phyloP scores from a whole-genome alignment of 2,113 vertebrate species.

The Eira barbara region DNA sequence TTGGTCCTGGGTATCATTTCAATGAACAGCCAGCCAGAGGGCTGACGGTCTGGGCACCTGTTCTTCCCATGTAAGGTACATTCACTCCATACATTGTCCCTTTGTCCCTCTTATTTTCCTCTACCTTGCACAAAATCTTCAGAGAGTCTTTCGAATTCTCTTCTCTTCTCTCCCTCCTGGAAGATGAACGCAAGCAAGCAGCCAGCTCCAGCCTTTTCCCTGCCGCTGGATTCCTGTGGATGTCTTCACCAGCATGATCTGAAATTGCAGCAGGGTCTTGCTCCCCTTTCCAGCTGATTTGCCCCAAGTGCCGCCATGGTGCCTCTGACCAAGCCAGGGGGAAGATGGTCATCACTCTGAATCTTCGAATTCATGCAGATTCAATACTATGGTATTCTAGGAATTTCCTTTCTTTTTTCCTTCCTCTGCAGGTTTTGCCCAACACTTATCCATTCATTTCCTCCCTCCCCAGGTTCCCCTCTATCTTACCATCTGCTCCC shows the following conservation, averaged over 20 bases:
- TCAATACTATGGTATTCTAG: neutral
- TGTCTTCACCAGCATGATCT: neutral
- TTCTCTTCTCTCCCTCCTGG: neutral
- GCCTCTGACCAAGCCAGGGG: neutral
- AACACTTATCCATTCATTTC: neutral
- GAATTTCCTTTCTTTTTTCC: neutral
- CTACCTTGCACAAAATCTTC: neutral
- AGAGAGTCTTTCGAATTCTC: neutral
- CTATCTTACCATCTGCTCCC: neutral
- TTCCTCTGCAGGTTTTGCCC: neutral
- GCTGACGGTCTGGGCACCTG: neutral
- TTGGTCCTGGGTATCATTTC: neutral
- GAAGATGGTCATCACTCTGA: neutral
- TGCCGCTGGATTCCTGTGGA: neutral
- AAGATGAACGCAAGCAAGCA: neutral
- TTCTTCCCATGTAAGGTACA: neutral
- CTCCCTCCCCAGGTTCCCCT: neutral
- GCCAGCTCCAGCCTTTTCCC: neutral
- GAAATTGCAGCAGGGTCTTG: neutral
- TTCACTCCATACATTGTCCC: neutral
- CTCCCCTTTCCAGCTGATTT: neutral
- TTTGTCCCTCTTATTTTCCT: neutral
- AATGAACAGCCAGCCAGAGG: fast-evolving
- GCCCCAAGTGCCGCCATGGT: neutral
- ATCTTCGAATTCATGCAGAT: neutral